These are phyloP conservation scores for Onychomys arenicola DNA, from an alignment of 2,797 vertebrate genomes.

Conservation along the genomic window DNA sequence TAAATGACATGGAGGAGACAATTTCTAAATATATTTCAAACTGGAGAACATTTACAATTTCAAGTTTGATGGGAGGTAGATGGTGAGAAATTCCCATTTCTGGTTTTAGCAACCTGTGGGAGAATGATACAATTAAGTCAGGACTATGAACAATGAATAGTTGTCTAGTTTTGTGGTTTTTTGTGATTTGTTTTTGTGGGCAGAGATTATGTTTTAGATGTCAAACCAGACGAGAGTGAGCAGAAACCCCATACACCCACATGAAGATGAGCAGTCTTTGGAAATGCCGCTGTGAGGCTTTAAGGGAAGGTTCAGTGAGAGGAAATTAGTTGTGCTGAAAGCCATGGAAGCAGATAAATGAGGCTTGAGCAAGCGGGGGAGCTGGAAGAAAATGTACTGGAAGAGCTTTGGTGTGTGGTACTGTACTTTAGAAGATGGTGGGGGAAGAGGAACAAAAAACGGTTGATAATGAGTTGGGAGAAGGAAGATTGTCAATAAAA, in stretches of 20 bases:
- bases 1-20: neutral
- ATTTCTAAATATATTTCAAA: conserved; percentile 52
- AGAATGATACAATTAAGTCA: neutral
- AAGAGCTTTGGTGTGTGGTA: neutral
- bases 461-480: neutral
- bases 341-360: conserved; percentile 23
- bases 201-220: conserved; percentile 54
- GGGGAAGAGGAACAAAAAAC: neutral
- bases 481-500: neutral
- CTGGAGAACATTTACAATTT: conserved; percentile 48
- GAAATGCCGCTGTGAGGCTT: conserved; percentile 13
- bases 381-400: conserved; percentile 11
- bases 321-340: neutral
- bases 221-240: conserved; percentile 49
- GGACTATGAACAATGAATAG: conserved; percentile 39
- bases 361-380: neutral
- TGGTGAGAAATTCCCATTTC: conserved; percentile 5
- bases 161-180: neutral
- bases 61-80: neutral
- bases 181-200: conserved; percentile 49
- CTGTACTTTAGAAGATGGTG: neutral
- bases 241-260: neutral
- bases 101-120: conserved; percentile 39
- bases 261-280: conserved; percentile 15
- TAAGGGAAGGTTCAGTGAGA: conserved; percentile 16